Base-by-base conservation (phyloP, 2,888 invertebrate species). In the Agrochola circellaris region DNA sequence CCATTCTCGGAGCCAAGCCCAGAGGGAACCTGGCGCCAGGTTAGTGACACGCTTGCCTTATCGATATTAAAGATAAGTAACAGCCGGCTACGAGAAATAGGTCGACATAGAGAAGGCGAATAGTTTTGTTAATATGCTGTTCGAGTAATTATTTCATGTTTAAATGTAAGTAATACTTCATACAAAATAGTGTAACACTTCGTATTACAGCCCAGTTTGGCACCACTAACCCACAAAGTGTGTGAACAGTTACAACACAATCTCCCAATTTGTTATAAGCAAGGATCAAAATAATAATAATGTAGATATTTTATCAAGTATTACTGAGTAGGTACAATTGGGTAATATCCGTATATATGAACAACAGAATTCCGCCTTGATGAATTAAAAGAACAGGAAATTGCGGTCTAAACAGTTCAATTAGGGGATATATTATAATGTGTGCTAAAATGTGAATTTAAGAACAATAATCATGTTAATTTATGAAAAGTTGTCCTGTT, bases 1-100 rank as follows among this genome's bases (percentile, higher is more conserved):
- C 99, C 87, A 99, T 99, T 93, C 97, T 99, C 89, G 99, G 99
- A 92, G 99, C 99, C 85, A 99, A 99, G 96, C 99, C 99, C 70
- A 97, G 99, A 95, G 98, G 98, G 93, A 98, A 98, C 95, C 97
- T 98, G 87, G 98, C 98, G 94, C 97, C 98, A 95, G 98, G 98
- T 98, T 82, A 93, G 95, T 93, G 80, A 79, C 77, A 79, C 80
- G 70, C 68, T 82, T 80, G 42, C 70, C 75, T 86, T 88, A 82
- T 81, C 86, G 67, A 88, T 78, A 82, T 54, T 56, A 26, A 58
- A 78, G 84, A 87, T 86, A 86, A 84, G 75, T 60, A 67, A 64
- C 70, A 64, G 67, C 70, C 79, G 74, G 67, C 70, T 71, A 56
- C 74, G 74, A 75, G 81, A 82, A 88, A 81, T 77, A 74, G 81